Conservation (phyloP, 35 echinoderm and acorn worm species). For the Apostichopus parvimensis region DNA sequence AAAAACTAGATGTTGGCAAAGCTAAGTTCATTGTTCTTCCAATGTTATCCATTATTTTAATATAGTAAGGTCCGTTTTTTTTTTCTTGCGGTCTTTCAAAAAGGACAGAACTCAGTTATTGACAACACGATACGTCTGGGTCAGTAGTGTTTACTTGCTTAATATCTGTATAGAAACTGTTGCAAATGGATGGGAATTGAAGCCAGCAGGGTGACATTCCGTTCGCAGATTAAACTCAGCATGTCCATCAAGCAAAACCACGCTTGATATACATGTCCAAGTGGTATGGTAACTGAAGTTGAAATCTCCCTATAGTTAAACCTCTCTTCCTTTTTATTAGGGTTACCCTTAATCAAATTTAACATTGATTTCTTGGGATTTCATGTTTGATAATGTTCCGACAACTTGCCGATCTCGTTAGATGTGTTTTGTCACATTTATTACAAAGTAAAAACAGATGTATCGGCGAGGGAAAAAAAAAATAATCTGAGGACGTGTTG, state of each 20-base stretch:
- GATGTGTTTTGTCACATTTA: too few species aligned
- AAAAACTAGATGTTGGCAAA: too few species aligned
- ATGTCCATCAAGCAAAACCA: not conserved
- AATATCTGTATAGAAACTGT: slow-evolving; percentile 35
- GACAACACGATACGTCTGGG: not conserved
- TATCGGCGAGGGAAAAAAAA: too few species aligned
- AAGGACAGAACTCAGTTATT: not conserved
- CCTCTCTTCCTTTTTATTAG: not conserved
- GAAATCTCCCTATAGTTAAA: not conserved
- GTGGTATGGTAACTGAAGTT: not conserved
- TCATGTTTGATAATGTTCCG: not conserved
- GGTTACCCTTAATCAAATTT: not conserved
- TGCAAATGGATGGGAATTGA: slow-evolving; percentile 18
- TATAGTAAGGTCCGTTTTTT: too few species aligned
- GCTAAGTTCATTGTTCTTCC: too few species aligned
- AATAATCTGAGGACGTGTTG: too few species aligned
- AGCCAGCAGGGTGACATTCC: slow-evolving; percentile 13
- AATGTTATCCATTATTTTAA: too few species aligned
- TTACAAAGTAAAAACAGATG: too few species aligned
- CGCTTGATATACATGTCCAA: not conserved
- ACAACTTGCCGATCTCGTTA: not conserved
- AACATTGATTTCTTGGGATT: not conserved
- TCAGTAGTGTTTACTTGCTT: slow-evolving; percentile 5
- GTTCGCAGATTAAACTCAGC: slow-evolving; percentile 23
- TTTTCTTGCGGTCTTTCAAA: too few species aligned